Conservation (phyloP, 2,113 vertebrate genomes). For the Dicerorhinus sumatrensis region DNA sequence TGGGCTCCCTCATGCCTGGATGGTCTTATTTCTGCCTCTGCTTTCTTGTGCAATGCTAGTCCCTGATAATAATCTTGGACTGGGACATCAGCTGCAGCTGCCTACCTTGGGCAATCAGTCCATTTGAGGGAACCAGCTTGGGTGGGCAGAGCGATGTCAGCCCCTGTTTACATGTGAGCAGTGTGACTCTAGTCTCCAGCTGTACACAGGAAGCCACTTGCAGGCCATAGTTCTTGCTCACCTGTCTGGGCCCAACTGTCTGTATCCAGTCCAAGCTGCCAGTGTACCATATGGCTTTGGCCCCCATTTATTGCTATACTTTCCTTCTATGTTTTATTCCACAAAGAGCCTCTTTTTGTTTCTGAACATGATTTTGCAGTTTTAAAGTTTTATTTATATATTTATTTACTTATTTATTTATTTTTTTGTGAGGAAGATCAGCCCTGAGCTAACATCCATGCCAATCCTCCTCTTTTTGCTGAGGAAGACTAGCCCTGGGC, state of each 20-base stretch:
- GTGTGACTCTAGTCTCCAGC: not conserved
- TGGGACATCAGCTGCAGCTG: not conserved
- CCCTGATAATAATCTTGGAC: not conserved
- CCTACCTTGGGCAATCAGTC: not conserved
- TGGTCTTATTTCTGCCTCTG: constrained; percentile 13
- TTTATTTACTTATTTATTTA: not conserved
- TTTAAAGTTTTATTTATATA: not conserved
- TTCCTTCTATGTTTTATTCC: constrained; percentile 11
- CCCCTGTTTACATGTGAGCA: not conserved
- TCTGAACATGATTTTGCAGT: not conserved
- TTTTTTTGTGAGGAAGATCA: too few species aligned
- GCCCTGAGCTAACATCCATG: too few species aligned
- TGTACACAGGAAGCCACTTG: not conserved
- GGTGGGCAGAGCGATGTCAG: not conserved
- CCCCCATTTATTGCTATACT: not conserved
- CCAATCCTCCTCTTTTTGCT: too few species aligned
- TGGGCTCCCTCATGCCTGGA: not conserved
- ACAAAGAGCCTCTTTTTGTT: not conserved
- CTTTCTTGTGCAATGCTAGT: constrained; percentile 10
- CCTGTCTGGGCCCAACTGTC: not conserved
- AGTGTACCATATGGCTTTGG: not conserved
- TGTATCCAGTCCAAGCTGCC: not conserved
- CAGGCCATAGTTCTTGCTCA: not conserved
- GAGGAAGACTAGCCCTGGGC: too few species aligned
- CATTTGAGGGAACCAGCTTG: not conserved